Conservation (phyloP, 2,797 vertebrate species). For the Sebastes aleutianus region DNA sequence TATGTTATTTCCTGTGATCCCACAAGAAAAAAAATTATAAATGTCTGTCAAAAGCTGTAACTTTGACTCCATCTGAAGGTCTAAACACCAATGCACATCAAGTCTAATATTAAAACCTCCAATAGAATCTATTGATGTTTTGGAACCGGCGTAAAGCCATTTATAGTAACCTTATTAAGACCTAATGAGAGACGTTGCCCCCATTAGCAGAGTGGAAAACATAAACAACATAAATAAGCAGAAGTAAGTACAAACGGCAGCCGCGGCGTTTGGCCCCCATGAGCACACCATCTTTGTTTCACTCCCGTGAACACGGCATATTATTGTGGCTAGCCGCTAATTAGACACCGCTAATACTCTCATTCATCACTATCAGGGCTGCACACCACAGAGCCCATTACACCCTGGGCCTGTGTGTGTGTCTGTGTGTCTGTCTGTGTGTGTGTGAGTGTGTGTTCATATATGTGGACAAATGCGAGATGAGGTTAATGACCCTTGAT, state of each 20-base stretch:
- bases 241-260: slow-evolving; percentile 37
- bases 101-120: not conserved
- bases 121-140: slow-evolving; percentile 16
- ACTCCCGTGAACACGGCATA: slow-evolving; percentile 51
- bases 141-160: not conserved
- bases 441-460: not conserved
- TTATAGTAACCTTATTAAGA: slow-evolving; percentile 31
- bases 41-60: not conserved
- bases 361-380: slow-evolving; percentile 68
- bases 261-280: slow-evolving; percentile 1
- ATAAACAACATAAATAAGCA: slow-evolving; percentile 52
- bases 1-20: not conserved
- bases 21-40: not conserved
- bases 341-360: slow-evolving; percentile 66
- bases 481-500: slow-evolving; percentile 60
- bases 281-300: slow-evolving; percentile 45
- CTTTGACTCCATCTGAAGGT: not conserved
- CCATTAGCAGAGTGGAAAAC: slow-evolving; percentile 49
- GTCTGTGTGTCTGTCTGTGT: not conserved
- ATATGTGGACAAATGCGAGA: slow-evolving; percentile 21
- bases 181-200: slow-evolving; percentile 37
- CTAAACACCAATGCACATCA: not conserved
- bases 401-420: not conserved
- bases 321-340: slow-evolving; percentile 65
- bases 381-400: slow-evolving; percentile 36